Base-by-base conservation (phyloP, 92 coral and sea anemone genomes). In the Phymanthus crucifer region DNA sequence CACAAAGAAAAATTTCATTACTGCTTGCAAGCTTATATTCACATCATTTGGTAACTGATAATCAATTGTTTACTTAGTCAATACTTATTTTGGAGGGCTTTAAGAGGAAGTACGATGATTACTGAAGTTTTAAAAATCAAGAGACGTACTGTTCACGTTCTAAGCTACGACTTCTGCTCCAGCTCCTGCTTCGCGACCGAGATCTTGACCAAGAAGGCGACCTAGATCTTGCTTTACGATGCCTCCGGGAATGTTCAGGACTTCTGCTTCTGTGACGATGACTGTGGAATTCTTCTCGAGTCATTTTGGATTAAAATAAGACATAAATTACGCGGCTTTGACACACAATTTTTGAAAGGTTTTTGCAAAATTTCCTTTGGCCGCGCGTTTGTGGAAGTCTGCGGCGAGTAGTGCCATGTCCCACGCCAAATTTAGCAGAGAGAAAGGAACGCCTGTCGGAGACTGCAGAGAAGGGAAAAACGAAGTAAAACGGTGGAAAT, bases 121-220 rank as follows among this genome's bases (percentile, higher is more conserved):
- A 71, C 32, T n/a, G n/a, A n/a, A n/a, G n/a, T n/a, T 35, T 29
- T 64, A 54, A 10, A 4, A 33, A 24, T 17, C 29, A 47, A 24
- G 27, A 10, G 26, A 74, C 79, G 74, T 79, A 79, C 83, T 71
- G 58, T 37, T 67, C 67, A 38, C 88, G 80, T 57, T 85, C 88
- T 66, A 85, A 14, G 47, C 91, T 87, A 9, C 83, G 46, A 58
- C 92, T 91, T 9, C 96, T 84, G 57, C 89, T 82, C 76, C 95
- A 76, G 36, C 91, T 91, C 5, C 96, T 84, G 57, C 90, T 86
- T 77, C 96, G 77, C 32, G 97, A 89, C 37, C 90, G 80, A 12
- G 93, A 86, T 76, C 80, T 73, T 32, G 86, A 43, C 38, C 78
- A 47, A 21, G 61, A 45, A 74, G 66, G 87, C 26, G 91, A 83